Conservation (phyloP, 2,797 vertebrate genomes). For the Aldrovandia affinis region DNA sequence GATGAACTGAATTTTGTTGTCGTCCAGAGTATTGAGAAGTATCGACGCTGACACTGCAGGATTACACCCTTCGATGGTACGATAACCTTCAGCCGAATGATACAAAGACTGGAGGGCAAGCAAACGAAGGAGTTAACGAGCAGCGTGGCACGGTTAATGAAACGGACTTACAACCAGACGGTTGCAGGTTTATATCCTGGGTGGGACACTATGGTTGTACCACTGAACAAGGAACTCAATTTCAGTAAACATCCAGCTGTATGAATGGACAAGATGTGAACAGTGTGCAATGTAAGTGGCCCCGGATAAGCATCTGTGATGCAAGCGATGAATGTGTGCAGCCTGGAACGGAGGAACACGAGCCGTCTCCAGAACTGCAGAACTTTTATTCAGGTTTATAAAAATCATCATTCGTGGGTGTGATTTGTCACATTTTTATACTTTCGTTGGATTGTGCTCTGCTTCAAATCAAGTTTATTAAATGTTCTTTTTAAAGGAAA, state of each 20-base stretch:
- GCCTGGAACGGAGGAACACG: background rate
- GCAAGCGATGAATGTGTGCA: background rate
- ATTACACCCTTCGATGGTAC: background rate
- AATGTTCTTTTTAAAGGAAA: background rate
- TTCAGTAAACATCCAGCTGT: background rate
- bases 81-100: background rate
- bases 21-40: background rate
- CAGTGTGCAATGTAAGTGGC: background rate
- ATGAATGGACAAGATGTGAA: background rate
- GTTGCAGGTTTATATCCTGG: background rate
- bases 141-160: background rate
- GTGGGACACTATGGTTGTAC: background rate
- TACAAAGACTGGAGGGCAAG: background rate
- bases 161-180: background rate
- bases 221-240: background rate
- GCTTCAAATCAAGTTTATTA: background rate
- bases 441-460: background rate
- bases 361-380: background rate
- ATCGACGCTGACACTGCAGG: background rate
- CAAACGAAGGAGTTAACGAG: background rate
- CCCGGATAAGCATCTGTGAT: background rate
- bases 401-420: background rate
- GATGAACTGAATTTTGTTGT: background rate
- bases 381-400: background rate
- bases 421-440: conserved; percentile 2